Evolutionary conservation across 1,140 invertebrate genomes (phyloP), one percentile per base, ranked within the genome.

Genomic region (Gonatopus flavifemur): DNA sequence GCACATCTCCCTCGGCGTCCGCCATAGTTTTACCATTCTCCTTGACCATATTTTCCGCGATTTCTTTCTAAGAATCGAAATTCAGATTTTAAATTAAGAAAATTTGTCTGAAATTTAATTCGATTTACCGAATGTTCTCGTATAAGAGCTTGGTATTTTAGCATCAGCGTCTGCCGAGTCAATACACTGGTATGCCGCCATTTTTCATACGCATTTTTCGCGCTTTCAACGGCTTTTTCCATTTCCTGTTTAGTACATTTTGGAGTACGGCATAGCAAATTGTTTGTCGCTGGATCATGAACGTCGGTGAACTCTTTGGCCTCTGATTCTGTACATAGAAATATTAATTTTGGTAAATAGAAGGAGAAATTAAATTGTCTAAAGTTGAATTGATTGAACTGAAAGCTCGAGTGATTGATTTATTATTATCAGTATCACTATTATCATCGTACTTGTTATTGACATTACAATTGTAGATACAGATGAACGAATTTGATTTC

Each of bases 21-120:
- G 87, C 84, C 38, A 96, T 79, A 0, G 98, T 99, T 77, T 99
- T 99, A 19, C 98, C 98, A 80, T 99, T 97, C 80, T 99, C 97
- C 60, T 83, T 77, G 9, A 97, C 98, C 25, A 99, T 91, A 70
- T 89, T 96, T 49, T 88, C 86, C 1, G 96, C 96, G 46, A 99
- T 78, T 69, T 90, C 86, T 81, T 90, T 89, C 85, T 77, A 13
- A 9, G 33, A 43, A 21, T 13, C 3, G 45, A 25, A n/a, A n/a
- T n/a, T n/a, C n/a, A n/a, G n/a, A n/a, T n/a, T n/a, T n/a, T n/a
- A n/a, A n/a, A n/a, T n/a, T n/a, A n/a, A n/a, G n/a, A n/a, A n/a
- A n/a, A n/a, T n/a, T n/a, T n/a, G n/a, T n/a, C n/a, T n/a, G n/a
- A n/a, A n/a, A n/a, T n/a, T n/a, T n/a, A n/a, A n/a, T n/a, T n/a